Base-by-base conservation (phyloP, 2,888 invertebrate species). In the Caenorhabditis japonica region DNA sequence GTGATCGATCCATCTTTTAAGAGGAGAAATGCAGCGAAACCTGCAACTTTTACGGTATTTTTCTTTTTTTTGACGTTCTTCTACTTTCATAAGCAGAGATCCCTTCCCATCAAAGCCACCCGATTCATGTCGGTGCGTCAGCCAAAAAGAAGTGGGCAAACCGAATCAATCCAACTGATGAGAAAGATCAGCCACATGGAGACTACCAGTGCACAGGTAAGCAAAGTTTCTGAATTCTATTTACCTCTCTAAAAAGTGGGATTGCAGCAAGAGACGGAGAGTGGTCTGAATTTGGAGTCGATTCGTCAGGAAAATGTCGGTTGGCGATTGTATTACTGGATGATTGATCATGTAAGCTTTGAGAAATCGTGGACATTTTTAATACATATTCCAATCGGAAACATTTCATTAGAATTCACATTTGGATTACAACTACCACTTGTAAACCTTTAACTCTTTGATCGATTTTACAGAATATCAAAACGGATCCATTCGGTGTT, bases 261-360 rank as follows among this genome's bases (percentile, higher is more conserved):
- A 2, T 19, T 43, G 15, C 61, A 62, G 53, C 43, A 52, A 7
- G 64, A 64, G 0, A 41, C n/a, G 0, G 51, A 43, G 25, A 64
- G 52, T 23, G 47, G 53, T 36, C 27, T 70, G n/a, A 75, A 83
- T 46, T 27, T 76, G 41, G 77, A 80, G 15, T 59, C 72, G 13
- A 77, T 83, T 38, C 80, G 79, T 1, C 70, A 76, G 27, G 83
- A 83, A 23, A 80, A 78, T 19, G 74, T 83, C 17, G 83, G 83
- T 12, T 83, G 82, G 82, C 19, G 82, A 5, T 55, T 82, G 25
- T 82, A 82, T 60, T 76, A 79, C 38, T 81, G 80, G 80, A 77
- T 82, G 76, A 68, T 83, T 12, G 79, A 80, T 68, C 76, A 79
- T 43, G 82, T 79, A 21, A 52, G 73, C 38, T n/a, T 30, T 30